Base-by-base conservation (phyloP, 1,140 invertebrate species). In the Conus ventricosus region DNA sequence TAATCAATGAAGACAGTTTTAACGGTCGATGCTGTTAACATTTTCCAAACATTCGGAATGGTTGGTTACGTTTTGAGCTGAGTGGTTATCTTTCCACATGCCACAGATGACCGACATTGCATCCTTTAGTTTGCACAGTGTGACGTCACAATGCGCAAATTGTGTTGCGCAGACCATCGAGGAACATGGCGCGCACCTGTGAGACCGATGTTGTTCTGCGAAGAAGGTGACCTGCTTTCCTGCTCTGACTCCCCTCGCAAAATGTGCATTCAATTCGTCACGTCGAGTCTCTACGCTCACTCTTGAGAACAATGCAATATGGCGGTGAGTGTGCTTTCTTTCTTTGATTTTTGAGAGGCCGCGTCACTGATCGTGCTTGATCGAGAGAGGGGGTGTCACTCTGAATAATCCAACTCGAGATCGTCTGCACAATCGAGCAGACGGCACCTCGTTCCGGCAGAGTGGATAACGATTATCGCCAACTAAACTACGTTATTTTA, bases 81-180 rank as follows among this genome's bases (percentile, higher is more conserved):
- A 11, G 57, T 60, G 4, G 57, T 15, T 11, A 60, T 84, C 57
- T 60, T 57, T 55, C 63, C 71, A 39, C 85, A 87, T 87, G 75
- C 71, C 75, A 57, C 71, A 87, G 85, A 25, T 87, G 85, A 87
- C 71, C 85, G 85, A 87, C 85, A 87, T n/a, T 39, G 27, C 85
- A 76, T 55, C 75, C 75, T 27, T 39, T n/a, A 80, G 85, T 87
- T 87, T 87, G 75, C 85, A 78, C 85, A 78, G 54, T 71, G 85
- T 87, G 85, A 87, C 85, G 85, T 87, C 85, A 87, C 85, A 87
- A 87, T 87, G 85, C 85, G 85, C 85, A 87, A 87, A 80, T 87
- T 87, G 85, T 87, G 85, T 78, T 87, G 85, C 85, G 85, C 85
- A 87, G 85, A 87, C 85, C 75, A 71, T 80, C 85, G 60, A 71